Conservation (phyloP, 2,797 vertebrate genomes). For the Melanotaenia trifasciata region DNA sequence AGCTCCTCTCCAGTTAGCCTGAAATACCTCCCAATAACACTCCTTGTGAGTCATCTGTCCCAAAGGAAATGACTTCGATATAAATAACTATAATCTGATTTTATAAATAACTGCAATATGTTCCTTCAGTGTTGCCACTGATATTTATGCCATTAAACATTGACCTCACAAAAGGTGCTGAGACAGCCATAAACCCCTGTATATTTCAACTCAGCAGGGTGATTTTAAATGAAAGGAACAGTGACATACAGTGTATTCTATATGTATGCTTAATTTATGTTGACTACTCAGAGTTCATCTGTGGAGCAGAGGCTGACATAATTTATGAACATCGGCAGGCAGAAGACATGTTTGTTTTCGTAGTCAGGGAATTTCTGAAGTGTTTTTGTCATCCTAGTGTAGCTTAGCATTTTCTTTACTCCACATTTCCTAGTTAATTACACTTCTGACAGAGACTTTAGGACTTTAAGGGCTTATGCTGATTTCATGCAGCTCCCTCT, state of each 20-base stretch:
- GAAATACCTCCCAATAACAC: slow-evolving; percentile 68
- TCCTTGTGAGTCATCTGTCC: slow-evolving; percentile 74
- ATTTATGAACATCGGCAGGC: slow-evolving; percentile 23
- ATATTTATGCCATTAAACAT: slow-evolving; percentile 71
- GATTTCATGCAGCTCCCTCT: slow-evolving; percentile 11
- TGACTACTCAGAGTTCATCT: slow-evolving; percentile 47
- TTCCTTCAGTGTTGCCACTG: slow-evolving; percentile 56
- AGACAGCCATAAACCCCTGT: slow-evolving; percentile 53
- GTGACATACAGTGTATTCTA: slow-evolving; percentile 31
- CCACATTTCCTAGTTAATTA: not conserved
- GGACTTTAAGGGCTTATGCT: not conserved
- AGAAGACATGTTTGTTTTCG: slow-evolving; percentile 42
- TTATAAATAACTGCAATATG: slow-evolving; percentile 79
- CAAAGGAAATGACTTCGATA: slow-evolving; percentile 75
- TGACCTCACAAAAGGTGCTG: slow-evolving; percentile 65
- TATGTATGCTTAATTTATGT: slow-evolving; percentile 61
- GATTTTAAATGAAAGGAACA: slow-evolving; percentile 52
- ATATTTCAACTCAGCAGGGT: slow-evolving; percentile 51
- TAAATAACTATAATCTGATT: slow-evolving; percentile 77
- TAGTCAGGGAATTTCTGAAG: slow-evolving; percentile 23
- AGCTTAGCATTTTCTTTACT: slow-evolving; percentile 5
- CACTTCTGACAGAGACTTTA: slow-evolving; percentile 5
- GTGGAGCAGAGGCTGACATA: slow-evolving; percentile 49
- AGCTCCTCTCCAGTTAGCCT: slow-evolving; percentile 45
- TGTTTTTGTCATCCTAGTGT: slow-evolving; percentile 24